Evolutionary conservation across 2,113 vertebrate genomes (phyloP).

Genomic region (Emberiza fucata): DNA sequence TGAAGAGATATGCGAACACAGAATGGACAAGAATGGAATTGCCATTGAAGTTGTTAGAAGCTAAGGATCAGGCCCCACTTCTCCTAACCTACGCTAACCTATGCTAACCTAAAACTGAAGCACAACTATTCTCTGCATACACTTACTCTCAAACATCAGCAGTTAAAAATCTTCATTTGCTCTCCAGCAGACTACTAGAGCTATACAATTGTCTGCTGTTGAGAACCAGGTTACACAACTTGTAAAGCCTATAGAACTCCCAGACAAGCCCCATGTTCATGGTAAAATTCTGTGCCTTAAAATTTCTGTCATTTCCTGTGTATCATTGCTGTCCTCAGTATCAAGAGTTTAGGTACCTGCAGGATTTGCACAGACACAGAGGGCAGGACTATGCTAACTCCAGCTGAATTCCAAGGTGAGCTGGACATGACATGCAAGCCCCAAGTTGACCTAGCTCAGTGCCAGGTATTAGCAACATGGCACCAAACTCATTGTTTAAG

Average conservation of each 20-base stretch:
- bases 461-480: background rate
- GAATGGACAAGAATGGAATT: background rate
- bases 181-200: background rate
- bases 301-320: background rate
- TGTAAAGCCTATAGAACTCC: background rate
- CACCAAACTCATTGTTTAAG: background rate
- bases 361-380: conserved; percentile 8
- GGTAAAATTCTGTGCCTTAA: background rate
- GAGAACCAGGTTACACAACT: background rate
- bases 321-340: background rate
- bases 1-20: background rate
- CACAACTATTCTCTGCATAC: background rate
- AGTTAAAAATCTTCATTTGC: background rate
- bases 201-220: background rate
- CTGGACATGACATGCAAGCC: background rate
- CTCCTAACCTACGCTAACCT: background rate
- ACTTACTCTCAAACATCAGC: background rate
- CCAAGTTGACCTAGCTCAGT: background rate
- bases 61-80: background rate
- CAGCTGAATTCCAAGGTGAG: conserved; percentile 1
- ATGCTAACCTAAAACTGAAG: background rate
- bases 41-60: background rate
- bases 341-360: background rate
- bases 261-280: background rate
- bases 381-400: background rate